phyloP scores from a whole-genome alignment of 1,140 invertebrate genomes.

The Aphelinus certus region DNA sequence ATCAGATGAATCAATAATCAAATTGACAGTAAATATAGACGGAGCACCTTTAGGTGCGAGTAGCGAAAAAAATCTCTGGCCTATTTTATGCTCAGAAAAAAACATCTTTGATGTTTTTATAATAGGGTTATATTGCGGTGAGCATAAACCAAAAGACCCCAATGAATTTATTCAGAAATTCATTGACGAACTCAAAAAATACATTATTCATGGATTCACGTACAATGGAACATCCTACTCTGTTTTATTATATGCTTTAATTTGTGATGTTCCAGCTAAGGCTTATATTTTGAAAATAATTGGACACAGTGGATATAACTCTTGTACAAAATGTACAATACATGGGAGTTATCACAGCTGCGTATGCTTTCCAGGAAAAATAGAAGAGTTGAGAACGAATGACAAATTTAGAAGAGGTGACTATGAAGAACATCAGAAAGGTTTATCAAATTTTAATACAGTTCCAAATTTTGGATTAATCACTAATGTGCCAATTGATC shows the following conservation, averaged over 20 bases:
- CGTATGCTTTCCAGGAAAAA: conserved; percentile 29
- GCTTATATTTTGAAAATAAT: conserved; percentile 44
- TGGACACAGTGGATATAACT: conserved; percentile 39
- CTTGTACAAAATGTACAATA: conserved; percentile 42
- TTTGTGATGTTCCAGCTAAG: conserved; percentile 46
- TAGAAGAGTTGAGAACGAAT: conserved; percentile 22
- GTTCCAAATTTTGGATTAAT: conserved; percentile 37
- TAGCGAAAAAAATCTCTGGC: no score
- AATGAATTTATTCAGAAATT: conserved; percentile 32
- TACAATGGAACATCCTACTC: conserved; percentile 8
- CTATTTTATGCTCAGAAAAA: no score
- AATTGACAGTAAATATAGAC: no score
- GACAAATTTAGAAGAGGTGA: conserved; percentile 21
- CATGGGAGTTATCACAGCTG: conserved; percentile 5
- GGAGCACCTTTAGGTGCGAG: no score
- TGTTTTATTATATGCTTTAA: conserved; percentile 33
- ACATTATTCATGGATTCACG: conserved; percentile 24
- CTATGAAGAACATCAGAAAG: conserved; percentile 31
- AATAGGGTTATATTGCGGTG: conserved; percentile 38
- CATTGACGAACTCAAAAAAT: conserved; percentile 34
- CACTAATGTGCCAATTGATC: not conserved
- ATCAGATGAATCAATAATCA: no score
- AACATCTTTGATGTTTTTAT: not conserved
- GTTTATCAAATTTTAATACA: conserved; percentile 22
- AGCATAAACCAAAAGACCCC: conserved; percentile 27